Conservation (phyloP, 1,140 invertebrate genomes). For the Euwallacea fornicatus region DNA sequence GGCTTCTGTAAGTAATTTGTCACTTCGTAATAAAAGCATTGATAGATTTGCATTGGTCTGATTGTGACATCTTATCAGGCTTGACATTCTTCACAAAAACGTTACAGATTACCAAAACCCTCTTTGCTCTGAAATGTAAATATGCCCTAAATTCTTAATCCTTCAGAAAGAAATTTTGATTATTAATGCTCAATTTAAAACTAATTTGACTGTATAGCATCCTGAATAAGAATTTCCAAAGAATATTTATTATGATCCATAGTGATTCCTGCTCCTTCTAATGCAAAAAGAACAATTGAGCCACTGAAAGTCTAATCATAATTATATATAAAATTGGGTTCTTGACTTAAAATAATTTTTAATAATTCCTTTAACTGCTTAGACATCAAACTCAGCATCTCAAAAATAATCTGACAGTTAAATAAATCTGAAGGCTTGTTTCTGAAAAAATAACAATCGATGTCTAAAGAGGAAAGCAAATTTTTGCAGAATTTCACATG, state of each 20-base stretch:
- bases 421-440: neutral
- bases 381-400: neutral
- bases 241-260: slow-evolving; percentile 31
- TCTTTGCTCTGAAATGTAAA: slow-evolving; percentile 43
- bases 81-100: slow-evolving; percentile 39
- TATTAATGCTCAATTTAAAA: slow-evolving; percentile 44
- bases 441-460: slow-evolving; percentile 26
- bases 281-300: slow-evolving; percentile 44
- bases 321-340: slow-evolving; percentile 10
- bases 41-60: slow-evolving; percentile 26
- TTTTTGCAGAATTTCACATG: slow-evolving; percentile 44
- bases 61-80: slow-evolving; percentile 27
- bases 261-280: slow-evolving; percentile 40
- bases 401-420: neutral
- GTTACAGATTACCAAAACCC: neutral
- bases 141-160: slow-evolving; percentile 42
- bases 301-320: slow-evolving; percentile 28
- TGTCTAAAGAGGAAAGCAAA: slow-evolving; percentile 44
- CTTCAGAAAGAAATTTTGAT: slow-evolving; percentile 46
- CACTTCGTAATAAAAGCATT: slow-evolving; percentile 45
- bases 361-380: neutral
- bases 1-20: slow-evolving; percentile 40
- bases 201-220: slow-evolving; percentile 43
- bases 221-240: slow-evolving; percentile 49
- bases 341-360: neutral